Percentiles rank a stretch among this genome's conserved stretches.
phyloP scores from a whole-genome alignment of 2,797 vertebrate genomes.

The Eulemur coronatus region DNA sequence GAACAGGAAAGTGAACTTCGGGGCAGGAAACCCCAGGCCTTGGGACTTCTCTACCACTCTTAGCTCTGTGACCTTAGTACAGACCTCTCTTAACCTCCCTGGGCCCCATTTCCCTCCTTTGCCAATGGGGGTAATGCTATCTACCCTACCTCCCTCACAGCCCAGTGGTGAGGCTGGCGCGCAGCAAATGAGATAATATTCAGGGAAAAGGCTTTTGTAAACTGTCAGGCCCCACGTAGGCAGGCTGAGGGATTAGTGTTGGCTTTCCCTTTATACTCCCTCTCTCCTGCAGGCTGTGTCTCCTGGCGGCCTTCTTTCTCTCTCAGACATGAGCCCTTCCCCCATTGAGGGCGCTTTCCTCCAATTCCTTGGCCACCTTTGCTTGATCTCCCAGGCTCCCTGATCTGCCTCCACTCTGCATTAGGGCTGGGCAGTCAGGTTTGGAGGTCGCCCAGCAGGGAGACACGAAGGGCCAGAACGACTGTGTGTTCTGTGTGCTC shows the following conservation, averaged over 20 bases:
- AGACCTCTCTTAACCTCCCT: conserved; percentile 3
- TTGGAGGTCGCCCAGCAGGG: conserved; percentile 16
- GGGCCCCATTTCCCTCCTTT: conserved; percentile 2
- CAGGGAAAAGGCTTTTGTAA: conserved; percentile 71
- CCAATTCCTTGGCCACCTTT: not conserved
- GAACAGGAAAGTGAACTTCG: conserved; percentile 61
- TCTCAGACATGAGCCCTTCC: not conserved
- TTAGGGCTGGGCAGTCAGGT: not conserved
- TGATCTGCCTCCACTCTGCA: conserved; percentile 42
- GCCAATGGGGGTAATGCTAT: not conserved
- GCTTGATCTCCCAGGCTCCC: conserved; percentile 26
- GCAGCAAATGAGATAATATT: conserved; percentile 63
- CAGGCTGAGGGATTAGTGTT: conserved; percentile 63
- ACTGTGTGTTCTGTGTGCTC: not conserved
- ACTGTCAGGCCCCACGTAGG: conserved; percentile 51
- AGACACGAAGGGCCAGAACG: conserved; percentile 33
- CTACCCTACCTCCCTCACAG: conserved; percentile 39
- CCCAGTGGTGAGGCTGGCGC: not conserved
- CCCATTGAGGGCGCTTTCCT: not conserved
- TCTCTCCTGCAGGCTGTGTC: conserved; percentile 22
- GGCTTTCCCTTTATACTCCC: conserved; percentile 58
- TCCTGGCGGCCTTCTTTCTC: not conserved
- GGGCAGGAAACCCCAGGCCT: not conserved
- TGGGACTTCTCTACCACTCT: not conserved
- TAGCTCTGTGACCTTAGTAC: not conserved